These are phyloP conservation scores for Melanargia galathea DNA, from an alignment of 2,888 invertebrate genomes.

Conservation along the genomic window DNA sequence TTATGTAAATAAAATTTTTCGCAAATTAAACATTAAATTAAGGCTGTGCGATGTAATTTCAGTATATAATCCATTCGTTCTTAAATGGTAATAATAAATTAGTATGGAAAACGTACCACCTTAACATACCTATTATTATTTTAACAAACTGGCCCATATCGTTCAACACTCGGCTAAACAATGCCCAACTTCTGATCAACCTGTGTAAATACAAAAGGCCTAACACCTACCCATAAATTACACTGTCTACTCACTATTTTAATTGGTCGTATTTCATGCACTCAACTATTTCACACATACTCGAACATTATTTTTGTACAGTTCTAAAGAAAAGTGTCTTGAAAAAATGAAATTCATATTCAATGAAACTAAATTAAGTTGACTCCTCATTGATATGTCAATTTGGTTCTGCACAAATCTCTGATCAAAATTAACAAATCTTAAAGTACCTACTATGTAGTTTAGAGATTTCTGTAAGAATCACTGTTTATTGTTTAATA, in stretches of 20 bases:
- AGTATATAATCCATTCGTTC: too few relatives aligned
- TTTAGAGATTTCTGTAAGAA: not conserved
- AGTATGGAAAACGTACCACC: too few relatives aligned
- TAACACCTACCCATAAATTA: slow-evolving; percentile 42
- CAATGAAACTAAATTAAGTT: too few relatives aligned
- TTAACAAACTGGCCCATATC: slow-evolving; percentile 49
- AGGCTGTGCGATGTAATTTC: too few relatives aligned
- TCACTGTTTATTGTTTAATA: not conserved
- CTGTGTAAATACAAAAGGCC: slow-evolving; percentile 28
- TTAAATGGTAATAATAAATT: too few relatives aligned
- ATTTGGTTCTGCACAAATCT: too few relatives aligned
- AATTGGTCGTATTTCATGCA: slow-evolving; percentile 24
- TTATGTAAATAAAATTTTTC: too few relatives aligned
- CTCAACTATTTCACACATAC: slow-evolving; percentile 12
- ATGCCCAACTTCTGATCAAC: slow-evolving; percentile 59
- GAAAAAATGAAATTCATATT: not conserved
- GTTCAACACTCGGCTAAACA: slow-evolving; percentile 73
- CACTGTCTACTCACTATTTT: slow-evolving; percentile 22
- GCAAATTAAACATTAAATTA: too few relatives aligned
- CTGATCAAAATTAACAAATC: not conserved
- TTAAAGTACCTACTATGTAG: too few relatives aligned
- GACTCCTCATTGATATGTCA: too few relatives aligned
- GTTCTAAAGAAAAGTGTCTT: slow-evolving; percentile 1
- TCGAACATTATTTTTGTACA: slow-evolving; percentile 6
- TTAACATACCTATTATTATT: not conserved